Evolutionary conservation across 2,888 invertebrate genomes (phyloP), one percentile per base, ranked within the genome.

Genomic region (Opisthograptis luteolata): DNA sequence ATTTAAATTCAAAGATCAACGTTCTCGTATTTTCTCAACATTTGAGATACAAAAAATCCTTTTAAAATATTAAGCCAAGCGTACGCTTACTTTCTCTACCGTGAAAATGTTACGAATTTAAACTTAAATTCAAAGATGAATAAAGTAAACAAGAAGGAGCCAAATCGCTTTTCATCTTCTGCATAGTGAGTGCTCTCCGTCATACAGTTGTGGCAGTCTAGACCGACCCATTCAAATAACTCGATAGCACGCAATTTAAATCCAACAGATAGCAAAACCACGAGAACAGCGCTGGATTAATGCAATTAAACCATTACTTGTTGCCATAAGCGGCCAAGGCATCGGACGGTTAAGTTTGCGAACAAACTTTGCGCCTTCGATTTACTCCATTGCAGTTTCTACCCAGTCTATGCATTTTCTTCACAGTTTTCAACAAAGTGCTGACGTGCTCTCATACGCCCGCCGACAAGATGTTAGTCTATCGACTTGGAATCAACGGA

Each of bases 361-460:
- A 70, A 72, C 52, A 45, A 70, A 73, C 57, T 71, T 73, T 67
- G 42, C 49, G 61, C 43, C 46, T 53, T 61, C 59, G 58, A 58
- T 65, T 55, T 55, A 71, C 66, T 72, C 63, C 60, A 68, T 66
- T 68, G 67, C 68, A 68, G 66, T 65, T 59, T 60, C 54, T 62
- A 55, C 28, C 44, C 48, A 67, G 59, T 69, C 68, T 35, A 61
- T 60, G 19, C 36, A 36, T 19, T 48, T 60, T 58, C 54, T 60
- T 60, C 32, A 40, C 44, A 66, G 60, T 71, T 70, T 64, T 58
- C 45, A 70, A 67, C 9, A 3, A 28, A 13, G 63, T 50, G 62
- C 49, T 66, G 65, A 62, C 61, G 57, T 49, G 42, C 41, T 50
- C 49, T 44, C 42, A 51, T 46, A 54, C 48, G 27, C 59, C 58